Evolutionary conservation across 2,113 vertebrate genomes (phyloP).

Genomic region (Limnothrissa miodon): DNA sequence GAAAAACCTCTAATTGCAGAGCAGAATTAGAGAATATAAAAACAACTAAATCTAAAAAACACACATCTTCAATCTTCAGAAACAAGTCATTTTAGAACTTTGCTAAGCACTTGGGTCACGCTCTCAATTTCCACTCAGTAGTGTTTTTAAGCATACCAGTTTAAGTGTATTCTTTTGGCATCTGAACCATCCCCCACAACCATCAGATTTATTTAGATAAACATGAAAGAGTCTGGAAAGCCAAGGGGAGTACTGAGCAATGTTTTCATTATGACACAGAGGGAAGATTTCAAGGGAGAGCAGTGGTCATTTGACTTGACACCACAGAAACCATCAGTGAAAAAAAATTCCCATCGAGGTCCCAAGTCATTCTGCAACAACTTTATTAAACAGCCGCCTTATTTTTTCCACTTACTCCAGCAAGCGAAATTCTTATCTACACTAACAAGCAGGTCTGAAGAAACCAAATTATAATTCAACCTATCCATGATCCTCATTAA

Average conservation of each 20-base stretch:
- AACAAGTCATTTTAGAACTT: conserved; percentile 1
- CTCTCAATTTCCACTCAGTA: background rate
- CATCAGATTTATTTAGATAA: background rate
- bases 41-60: background rate
- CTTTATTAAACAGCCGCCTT: too few relatives aligned
- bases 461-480: too few relatives aligned
- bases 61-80: conserved; percentile 4
- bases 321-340: background rate
- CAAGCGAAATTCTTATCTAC: background rate
- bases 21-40: background rate
- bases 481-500: too few relatives aligned
- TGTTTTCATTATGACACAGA: background rate
- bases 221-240: background rate
- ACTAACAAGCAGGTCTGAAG: background rate
- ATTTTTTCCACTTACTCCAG: background rate
- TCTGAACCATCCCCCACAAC: background rate
- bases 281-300: background rate
- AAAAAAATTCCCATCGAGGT: background rate
- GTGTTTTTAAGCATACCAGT: background rate
- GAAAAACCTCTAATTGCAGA: background rate
- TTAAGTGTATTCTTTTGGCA: background rate
- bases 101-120: background rate
- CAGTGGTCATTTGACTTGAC: background rate
- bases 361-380: background rate
- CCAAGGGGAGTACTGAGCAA: background rate